Conservation (phyloP, 2,888 invertebrate species). For the Dioctria rufipes region DNA sequence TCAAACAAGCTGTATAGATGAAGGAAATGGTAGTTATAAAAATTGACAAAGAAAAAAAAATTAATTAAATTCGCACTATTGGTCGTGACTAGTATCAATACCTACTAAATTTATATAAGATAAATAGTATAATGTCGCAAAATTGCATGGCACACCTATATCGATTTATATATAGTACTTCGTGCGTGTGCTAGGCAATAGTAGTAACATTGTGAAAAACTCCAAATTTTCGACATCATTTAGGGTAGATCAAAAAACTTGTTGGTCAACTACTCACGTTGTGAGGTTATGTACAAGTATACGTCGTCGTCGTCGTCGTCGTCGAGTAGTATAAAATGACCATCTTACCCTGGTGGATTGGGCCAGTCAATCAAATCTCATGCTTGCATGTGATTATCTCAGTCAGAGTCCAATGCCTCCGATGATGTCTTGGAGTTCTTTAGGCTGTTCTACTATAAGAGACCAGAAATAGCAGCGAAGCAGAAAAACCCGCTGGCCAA, state of each 20-base stretch:
- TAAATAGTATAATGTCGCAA: constrained; percentile 30
- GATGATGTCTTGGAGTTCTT: constrained; percentile 7
- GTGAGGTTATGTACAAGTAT: not conserved
- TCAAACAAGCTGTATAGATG: not conserved
- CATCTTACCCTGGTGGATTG: constrained; percentile 18
- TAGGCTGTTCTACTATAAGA: constrained; percentile 9
- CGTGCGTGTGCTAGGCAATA: not conserved
- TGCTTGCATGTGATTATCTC: constrained; percentile 51
- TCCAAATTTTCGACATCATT: constrained; percentile 29
- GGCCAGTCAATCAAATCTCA: constrained; percentile 48
- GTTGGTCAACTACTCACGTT: constrained; percentile 42
- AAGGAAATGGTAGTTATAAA: not conserved
- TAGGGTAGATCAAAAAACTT: constrained; percentile 21
- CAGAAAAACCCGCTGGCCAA: constrained; percentile 48
- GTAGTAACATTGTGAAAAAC: constrained; percentile 7
- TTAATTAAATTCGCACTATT: constrained; percentile 47
- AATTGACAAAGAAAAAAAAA: not conserved
- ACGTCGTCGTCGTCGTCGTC: too few species aligned
- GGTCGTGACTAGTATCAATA: not conserved
- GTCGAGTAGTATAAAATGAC: too few species aligned
- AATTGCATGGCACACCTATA: constrained; percentile 41
- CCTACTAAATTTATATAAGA: not conserved
- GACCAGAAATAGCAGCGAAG: constrained; percentile 18
- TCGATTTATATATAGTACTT: not conserved
- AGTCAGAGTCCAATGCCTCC: constrained; percentile 51